Base-by-base conservation (phyloP, 1,140 invertebrate genomes). In the Chironomus striatipennis region DNA sequence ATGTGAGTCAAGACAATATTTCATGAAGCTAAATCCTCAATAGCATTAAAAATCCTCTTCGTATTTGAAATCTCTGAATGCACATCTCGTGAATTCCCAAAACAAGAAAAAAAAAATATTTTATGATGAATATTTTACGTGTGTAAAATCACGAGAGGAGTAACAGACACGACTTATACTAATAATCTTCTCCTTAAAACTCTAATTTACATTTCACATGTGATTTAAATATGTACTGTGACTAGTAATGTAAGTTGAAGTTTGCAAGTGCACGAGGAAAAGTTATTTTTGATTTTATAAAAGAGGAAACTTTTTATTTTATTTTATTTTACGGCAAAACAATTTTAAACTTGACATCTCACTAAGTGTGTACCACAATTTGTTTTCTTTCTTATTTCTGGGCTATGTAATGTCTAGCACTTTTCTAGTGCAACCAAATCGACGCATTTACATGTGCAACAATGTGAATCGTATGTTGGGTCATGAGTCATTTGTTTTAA, bases 71-170 rank as follows among this genome's bases (percentile, higher is more conserved):
- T 34, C 24, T 34, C 24, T 34, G 24, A 34, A 1, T 34, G 24
- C 24, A 34, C 47, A 57, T 57, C 47, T 57, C 47, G 47, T 57
- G 47, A 57, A 57, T 57, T 57, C 47, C 47, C 47, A 57, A 57
- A 57, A n/a, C 47, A 57, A 12, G n/a, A 57, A 57, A n/a, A 34
- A n/a, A 34, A 34, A 2, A 2, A 1, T 34, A 2, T 34, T 34
- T 34, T 34, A 34, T 34, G 24, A 34, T 34, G 24, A 34, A 34
- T 34, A 34, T 34, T 34, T 57, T 15, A 57, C n/a, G 47, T 57
- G 47, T 57, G 47, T 57, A 5, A 34, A 57, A n/a, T 57, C 47
- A 57, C 47, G 47, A 12, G 47, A 12, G 12, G 4, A 57, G 12
- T 57, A 57, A 15, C 47, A 57, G 47, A 57, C 12, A 5, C 4